These are phyloP conservation scores for Drosophila tanythrix DNA, from an alignment of 2,888 invertebrate genomes.

Conservation along the genomic window DNA sequence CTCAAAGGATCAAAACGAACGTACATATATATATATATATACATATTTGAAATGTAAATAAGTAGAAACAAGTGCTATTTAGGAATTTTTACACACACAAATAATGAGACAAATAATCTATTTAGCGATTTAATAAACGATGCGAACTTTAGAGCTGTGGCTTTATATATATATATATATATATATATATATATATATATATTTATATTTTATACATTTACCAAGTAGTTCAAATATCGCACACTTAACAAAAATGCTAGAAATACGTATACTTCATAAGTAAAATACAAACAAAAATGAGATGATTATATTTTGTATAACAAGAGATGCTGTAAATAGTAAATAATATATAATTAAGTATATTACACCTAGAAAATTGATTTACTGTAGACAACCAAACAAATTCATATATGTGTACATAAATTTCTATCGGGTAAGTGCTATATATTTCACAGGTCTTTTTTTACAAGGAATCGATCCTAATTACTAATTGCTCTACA, in stretches of 20 bases:
- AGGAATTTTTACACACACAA: conserved; percentile 71
- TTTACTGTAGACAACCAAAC: conserved; percentile 32
- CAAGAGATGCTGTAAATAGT: conserved; percentile 52
- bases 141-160: conserved; percentile 73
- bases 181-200: conserved; percentile 53
- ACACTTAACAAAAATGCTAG: conserved; percentile 54
- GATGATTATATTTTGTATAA: conserved; percentile 59
- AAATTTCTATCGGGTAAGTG: conserved; percentile 52
- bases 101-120: conserved; percentile 48
- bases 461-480: conserved; percentile 31
- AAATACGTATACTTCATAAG: conserved; percentile 41
- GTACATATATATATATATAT: conserved; percentile 30
- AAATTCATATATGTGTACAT: conserved; percentile 40
- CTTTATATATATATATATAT: conserved; percentile 63
- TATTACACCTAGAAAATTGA: conserved; percentile 47
- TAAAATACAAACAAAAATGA: background rate
- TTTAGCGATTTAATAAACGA: conserved; percentile 51
- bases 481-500: conserved; percentile 28
- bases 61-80: conserved; percentile 62
- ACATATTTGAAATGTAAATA: conserved; percentile 66
- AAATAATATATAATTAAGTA: conserved; percentile 42
- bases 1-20: conserved; percentile 56
- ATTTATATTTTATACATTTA: conserved; percentile 59
- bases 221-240: conserved; percentile 66
- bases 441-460: conserved; percentile 28